Base-by-base conservation (phyloP, 2,113 vertebrate genomes). In the Periophthalmus modestus region DNA sequence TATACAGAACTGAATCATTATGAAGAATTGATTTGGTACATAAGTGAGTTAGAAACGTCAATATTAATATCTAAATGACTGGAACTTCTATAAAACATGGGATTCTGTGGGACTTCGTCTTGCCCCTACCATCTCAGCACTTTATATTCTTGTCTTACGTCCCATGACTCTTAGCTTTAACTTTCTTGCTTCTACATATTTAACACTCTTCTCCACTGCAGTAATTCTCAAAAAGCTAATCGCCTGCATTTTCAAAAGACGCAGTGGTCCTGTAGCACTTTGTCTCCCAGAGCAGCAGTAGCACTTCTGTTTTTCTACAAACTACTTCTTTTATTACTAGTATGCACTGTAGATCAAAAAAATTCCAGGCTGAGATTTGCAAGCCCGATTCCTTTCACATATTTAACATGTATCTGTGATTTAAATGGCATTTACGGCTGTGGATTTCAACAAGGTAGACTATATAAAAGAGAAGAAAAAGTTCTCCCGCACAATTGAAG, bases 381-480 rank as follows among this genome's bases (percentile, higher is more conserved):
- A 24, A 68, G 52, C 71, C 19, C 0, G 2, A 21, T 23, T 81
- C 80, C 77, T 75, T 78, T 39, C 55, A 24, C 57, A 77, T 76
- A 79, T 81, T 76, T 78, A 69, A 73, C 71, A 76, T 19, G 14
- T 68, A 70, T 80, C 46, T 47, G 21, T 2, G 1, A 11, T 71
- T 80, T 58, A 84, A 82, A 79, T 79, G 69, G 69, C 70, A 21
- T 85, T 81, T 78, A 80, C 75, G 73, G 82, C 79, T 34, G 65
- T 71, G 66, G 67, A 61, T n/a, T 50, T 79, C 79, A 66, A 63
- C 66, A 54, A 85, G 76, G 66, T 4, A 5, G 70, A 34, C 66
- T 50, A 59, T 68, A 70, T 68, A 68, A 57, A 54, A 28, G 75
- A 80, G 73, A 79, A 76, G 85, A 65, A 67, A 67, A 88, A 84